Conservation (phyloP, 2,797 vertebrate genomes). For the Meda fulgida region DNA sequence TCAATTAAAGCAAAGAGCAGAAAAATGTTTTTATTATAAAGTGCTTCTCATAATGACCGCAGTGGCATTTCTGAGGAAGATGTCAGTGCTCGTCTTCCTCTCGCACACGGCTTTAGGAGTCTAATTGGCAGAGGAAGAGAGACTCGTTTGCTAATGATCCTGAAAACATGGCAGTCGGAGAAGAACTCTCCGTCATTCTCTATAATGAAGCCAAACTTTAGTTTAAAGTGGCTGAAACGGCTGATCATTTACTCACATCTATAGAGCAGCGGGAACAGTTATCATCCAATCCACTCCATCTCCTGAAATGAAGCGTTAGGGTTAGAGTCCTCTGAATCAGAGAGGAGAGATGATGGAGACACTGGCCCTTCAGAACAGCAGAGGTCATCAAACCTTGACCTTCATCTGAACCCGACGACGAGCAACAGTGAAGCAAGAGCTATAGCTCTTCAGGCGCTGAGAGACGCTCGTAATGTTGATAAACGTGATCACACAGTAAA, state of each 20-base stretch:
- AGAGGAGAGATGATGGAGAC: neutral
- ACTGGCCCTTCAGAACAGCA: too few relatives aligned
- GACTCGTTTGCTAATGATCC: constrained; percentile 70
- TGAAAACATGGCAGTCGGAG: constrained; percentile 60
- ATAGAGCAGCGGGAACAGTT: neutral
- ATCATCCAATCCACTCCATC: neutral
- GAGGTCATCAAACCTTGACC: neutral
- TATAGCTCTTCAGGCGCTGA: too few relatives aligned
- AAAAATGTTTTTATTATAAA: constrained; percentile 72
- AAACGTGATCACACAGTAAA: constrained; percentile 48
- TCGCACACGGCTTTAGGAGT: constrained; percentile 71
- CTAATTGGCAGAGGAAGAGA: constrained; percentile 78
- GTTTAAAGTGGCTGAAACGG: neutral
- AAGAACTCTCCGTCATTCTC: neutral
- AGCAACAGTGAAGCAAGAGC: neutral
- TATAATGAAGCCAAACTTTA: constrained; percentile 15
- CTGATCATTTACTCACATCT: neutral
- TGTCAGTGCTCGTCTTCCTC: constrained; percentile 63
- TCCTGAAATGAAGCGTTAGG: neutral
- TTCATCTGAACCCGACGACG: neutral
- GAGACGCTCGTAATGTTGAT: constrained; percentile 16
- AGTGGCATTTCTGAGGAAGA: constrained; percentile 78
- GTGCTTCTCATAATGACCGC: constrained; percentile 74
- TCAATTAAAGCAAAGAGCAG: constrained; percentile 73
- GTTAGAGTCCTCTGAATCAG: too few relatives aligned